Evolutionary conservation across 2,888 invertebrate species (phyloP), one percentile per base, ranked within the genome.

Genomic region (Hydropsyche betteni): DNA sequence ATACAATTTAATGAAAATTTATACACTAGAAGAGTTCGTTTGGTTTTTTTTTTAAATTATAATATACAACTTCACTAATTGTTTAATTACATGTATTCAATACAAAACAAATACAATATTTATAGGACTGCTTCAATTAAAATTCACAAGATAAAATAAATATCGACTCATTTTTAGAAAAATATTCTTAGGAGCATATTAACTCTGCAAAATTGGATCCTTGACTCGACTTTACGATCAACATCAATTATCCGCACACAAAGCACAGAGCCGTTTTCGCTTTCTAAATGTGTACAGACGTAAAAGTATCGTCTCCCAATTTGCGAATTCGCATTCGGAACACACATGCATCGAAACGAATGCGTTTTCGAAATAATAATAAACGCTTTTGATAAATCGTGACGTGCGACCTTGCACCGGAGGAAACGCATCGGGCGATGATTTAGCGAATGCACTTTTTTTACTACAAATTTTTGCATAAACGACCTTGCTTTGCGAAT

Each of bases 241-340:
- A 14, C 16, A 55, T 55, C 16, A 55, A 14, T 55, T 55, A 14
- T n/a, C 6, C n/a, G 1, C 55, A 55, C 12, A 55, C 55, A 55
- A 55, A 55, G 16, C n/a, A 6, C n/a, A n/a, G 6, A 55, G 16
- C n/a, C 55, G n/a, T 55, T 14, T 64, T 64, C 64, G 64, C 64
- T 64, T 64, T 64, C 64, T 64, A 64, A 64, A 64, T 64, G 36
- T 34, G 64, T 12, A 36, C 33, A 33, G 64, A 44, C 36, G 36
- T 64, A 64, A 64, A 64, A 64, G 64, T 64, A 64, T 64, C 64
- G 34, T 36, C 36, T 34, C 36, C 64, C 36, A 64, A 58, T 58
- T 44, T 58, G 58, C 24, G 58, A 16, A 16, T 16, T 58, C 4
- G 64, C 64, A 64, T 64, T n/a, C 12, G 6, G 44, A 44, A 44